Evolutionary conservation across 1,140 invertebrate species (phyloP), one percentile per base, ranked within the genome.

Genomic region (Panagrolaimus sp.): DNA sequence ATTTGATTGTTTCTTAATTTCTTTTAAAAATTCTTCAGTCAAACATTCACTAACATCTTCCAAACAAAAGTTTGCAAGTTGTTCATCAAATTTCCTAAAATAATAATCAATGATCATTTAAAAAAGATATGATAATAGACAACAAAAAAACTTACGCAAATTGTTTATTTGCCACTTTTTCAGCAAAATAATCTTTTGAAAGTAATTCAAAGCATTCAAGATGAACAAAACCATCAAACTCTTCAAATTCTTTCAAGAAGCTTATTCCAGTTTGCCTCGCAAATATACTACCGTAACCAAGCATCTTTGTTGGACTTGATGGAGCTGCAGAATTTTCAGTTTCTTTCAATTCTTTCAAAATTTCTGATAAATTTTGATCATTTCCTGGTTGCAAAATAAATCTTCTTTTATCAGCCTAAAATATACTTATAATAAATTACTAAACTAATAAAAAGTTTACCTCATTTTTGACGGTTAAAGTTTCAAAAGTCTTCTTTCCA

Each of bases 401-500:
- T 58, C 52, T 58, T 12, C 52, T 21, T 28, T 58, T 58, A 26
- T 58, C 52, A 28, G 52, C 17, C 32, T 38, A 38, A 38, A 38
- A 38, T n/a, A n/a, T n/a, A n/a, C n/a, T 38, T 38, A 38, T 4
- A 38, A 38, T 38, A 38, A 38, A 38, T 38, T 6, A 58, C 7
- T 24, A 43, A 70, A n/a, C 15, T 0, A 21, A 17, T 1, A 43
- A 68, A 24, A 17, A 5, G 32, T 8, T 15, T 14, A 69, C 72
- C 55, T 73, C 72, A 32, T 73, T 62, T 32, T 73, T 73, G n/a
- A 78, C 76, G 10, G 77, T 78, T n/a, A 78, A 55, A 15, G 78
- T 80, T 62, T 78, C 77, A 44, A 78, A 78, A 21, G 77, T 78
- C 69, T 78, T 78, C 70, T 78, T 78, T 44, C 77, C 77, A 12